A percentile compares a stretch with the other conserved stretches of the same genome.
Evolutionary conservation across 2,113 vertebrate species (phyloP).

Genomic region (Odontophorus gujanensis): DNA sequence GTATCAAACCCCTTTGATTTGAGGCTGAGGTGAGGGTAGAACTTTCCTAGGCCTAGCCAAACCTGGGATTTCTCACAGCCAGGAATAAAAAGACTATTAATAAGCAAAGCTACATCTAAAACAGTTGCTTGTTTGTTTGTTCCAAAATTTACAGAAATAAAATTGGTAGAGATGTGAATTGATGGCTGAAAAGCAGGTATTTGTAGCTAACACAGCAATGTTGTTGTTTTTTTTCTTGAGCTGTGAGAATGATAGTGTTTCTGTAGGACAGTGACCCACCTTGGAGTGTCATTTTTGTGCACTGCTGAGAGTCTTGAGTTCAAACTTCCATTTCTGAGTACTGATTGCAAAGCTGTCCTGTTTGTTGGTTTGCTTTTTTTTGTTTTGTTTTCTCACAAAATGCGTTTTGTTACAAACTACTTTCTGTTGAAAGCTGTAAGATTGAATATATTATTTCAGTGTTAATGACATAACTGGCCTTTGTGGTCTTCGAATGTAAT

Average conservation of each 20-base stretch:
- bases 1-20: background rate
- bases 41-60: background rate
- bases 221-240: background rate
- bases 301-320: background rate
- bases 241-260: background rate
- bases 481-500: background rate
- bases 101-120: background rate
- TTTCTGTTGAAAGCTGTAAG: background rate
- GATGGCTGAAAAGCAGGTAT: background rate
- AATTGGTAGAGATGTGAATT: background rate
- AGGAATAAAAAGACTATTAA: background rate
- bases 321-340: background rate
- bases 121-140: background rate
- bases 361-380: background rate
- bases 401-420: background rate
- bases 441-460: background rate
- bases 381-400: no score
- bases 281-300: background rate
- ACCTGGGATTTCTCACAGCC: background rate
- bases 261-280: background rate
- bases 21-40: background rate
- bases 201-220: no score
- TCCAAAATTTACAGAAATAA: background rate
- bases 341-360: background rate
- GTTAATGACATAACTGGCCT: background rate